Base-by-base conservation (phyloP, 2,113 vertebrate species). In the Apodemus sylvaticus region DNA sequence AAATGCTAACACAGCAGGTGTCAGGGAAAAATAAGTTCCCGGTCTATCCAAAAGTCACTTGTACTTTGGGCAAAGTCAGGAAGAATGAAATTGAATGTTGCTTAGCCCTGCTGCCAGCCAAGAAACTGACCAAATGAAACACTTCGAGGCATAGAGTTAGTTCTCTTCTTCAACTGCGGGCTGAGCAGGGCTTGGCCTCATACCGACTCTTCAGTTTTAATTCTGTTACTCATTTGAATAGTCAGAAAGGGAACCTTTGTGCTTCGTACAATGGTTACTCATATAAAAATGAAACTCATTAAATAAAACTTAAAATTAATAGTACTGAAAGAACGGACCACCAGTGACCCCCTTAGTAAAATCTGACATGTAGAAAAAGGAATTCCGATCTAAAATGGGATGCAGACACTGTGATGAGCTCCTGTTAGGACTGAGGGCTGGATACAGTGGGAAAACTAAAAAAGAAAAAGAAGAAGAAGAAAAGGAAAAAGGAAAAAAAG, bases 91-190 rank as follows among this genome's bases (percentile, higher is more conserved):
- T 14, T 8, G 60, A 45, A 86, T 77, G 22, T 14, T 79, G 87
- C 78, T 79, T 36, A 51, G 26, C 82, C 55, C 53, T 42, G 11
- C 26, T 88, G 14, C 66, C 85, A 42, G 62, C 13, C n/a, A 68
- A 87, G 20, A 90, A 94, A 60, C 42, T 29, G 26, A 94, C 36
- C 86, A 78, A 91, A 64, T n/a, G 48, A 85, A 94, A 70, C 45
- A 20, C 22, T 51, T 71, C 7, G 36, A 96, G 89, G 88, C 7
- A 70, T 5, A 42, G 83, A 83, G 66, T 39, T 90, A 88, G 66
- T 34, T 90, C 83, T 70, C 1, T 55, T 42, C 22, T 34, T 36
- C 7, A 5, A 5, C 9, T 9, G 14, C 19, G 48, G 48, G 48
- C 14, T 73, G 42, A 42, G 39, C 10, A 51, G 45, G 66, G 24